Base-by-base conservation (phyloP, 2,888 invertebrate species). In the Girardia tigrina region DNA sequence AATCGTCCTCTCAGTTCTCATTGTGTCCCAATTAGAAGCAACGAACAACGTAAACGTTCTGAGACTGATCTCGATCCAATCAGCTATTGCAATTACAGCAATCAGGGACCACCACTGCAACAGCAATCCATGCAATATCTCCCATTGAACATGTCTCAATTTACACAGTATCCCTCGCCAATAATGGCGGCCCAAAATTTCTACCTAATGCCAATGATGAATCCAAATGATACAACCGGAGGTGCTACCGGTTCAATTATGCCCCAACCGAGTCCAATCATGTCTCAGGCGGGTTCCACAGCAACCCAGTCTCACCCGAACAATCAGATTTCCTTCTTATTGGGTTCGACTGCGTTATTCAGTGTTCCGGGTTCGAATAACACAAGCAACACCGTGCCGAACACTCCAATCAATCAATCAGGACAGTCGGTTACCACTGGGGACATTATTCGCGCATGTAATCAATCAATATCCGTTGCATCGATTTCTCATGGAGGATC, bases 1-100 rank as follows among this genome's bases (percentile, higher is more conserved):
- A 56, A 56, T 56, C 56, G 56, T 56, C 56, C 56, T 4, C 23
- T n/a, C n/a, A 56, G 56, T 56, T 56, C 56, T 6, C 4, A 56
- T n/a, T 56, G 56, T n/a, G n/a, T 56, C n/a, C 56, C 56, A 56
- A 56, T 56, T 56, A 4, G 56, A 56, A 56, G 56, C n/a, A 56
- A 56, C 23, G 56, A 56, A 56, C 56, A 56, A 56, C 4, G 56
- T 20, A 56, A 56, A n/a, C 36, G 36, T 12, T 36, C 36, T 36
- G 36, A 36, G 8, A 12, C 12, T 36, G 56, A 56, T 8, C n/a
- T 56, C 4, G 56, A 56, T 56, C 56, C n/a, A 56, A n/a, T 20
- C n/a, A 20, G 20, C 6, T 56, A 6, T n/a, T 56, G 56, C n/a
- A 2, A n/a, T 4, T 56, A 56, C 23, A 20, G 56, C n/a, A 2